Evolutionary conservation across 23 tunicate species (phyloP), one percentile per base, ranked within the genome.

Genomic region (Diplosoma virens): DNA sequence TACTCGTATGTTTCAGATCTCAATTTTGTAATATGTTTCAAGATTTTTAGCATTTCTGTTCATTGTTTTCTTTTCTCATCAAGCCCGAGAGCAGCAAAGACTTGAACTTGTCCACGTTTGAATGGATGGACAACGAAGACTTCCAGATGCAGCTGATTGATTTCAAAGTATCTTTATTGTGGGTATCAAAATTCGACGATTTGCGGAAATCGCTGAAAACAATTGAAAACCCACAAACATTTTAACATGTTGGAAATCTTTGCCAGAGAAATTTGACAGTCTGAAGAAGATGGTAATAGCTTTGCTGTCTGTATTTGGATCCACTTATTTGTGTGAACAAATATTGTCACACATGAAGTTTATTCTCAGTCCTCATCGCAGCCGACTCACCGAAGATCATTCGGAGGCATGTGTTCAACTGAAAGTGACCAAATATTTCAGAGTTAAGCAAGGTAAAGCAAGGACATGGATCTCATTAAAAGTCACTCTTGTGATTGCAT

Each of bases 381-480:
- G 31, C 73, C 80, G 72, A 58, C 77, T 58, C 63, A 75, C 72
- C 36, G 77, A 64, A 58, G 72, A 75, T 64, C 33, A 58, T 64
- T 64, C 34, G 47, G 72, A 66, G 28, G 72, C 72, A 66, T 66
- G 72, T 23, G 80, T 75, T 75, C 72, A 9, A 75, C 80, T 75
- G 6, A 71, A 71, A 52, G 67, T 75, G 77, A 63, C 80, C 37
- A 58, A 59, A 22, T 59, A 75, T 75, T 66, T 63, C 80, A 64
- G 80, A 58, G 80, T 33, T 30, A 32, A 77, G 82, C 79, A 68
- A 77, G 82, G 32, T 68, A 69, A 75, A 36, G 77, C 82, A 77
- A 34, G 54, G 28, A 37, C 76, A 77, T 68, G 79, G 82, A 67
- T 66, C 54, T 67, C 77, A 66, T 66, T 77, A 68, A 68, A 77